Percentiles rank a stretch among this genome's conserved stretches.
Conservation (phyloP, 2,113 vertebrate genomes). For the Amblyopsis rosae region DNA sequence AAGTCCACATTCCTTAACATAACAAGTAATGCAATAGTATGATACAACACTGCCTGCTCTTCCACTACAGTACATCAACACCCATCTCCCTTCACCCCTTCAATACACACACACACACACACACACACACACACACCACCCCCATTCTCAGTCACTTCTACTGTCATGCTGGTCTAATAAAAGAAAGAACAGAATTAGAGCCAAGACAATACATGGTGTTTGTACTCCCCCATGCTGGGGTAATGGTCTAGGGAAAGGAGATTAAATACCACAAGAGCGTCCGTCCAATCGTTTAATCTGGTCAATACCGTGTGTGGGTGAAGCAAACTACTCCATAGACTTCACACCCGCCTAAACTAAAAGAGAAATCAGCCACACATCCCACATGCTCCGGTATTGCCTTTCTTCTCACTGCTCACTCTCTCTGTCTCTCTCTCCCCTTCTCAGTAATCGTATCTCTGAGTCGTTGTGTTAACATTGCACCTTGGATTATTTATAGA, state of each 20-base stretch:
- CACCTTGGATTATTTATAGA: constrained; percentile 63
- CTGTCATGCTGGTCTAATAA: constrained; percentile 70
- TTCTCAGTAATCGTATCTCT: constrained; percentile 41
- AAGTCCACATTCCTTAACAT: background rate
- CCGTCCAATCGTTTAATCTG: constrained; percentile 65
- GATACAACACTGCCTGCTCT: too few species aligned
- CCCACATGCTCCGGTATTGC: constrained; percentile 53
- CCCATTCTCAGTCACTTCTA: constrained; percentile 7
- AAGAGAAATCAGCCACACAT: constrained; percentile 71
- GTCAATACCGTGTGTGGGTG: constrained; percentile 65
- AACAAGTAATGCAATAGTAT: too few species aligned
- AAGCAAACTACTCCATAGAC: constrained; percentile 43
- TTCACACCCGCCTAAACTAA: constrained; percentile 64
- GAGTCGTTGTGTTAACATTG: constrained; percentile 39
- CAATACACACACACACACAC: background rate
- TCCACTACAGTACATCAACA: too few species aligned
- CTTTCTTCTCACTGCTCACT: constrained; percentile 13
- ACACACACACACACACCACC: background rate
- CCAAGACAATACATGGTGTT: constrained; percentile 65
- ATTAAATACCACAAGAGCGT: constrained; percentile 67
- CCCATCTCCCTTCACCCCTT: background rate
- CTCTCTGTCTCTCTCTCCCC: background rate
- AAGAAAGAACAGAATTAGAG: constrained; percentile 59
- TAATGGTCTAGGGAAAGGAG: constrained; percentile 68
- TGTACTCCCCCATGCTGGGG: constrained; percentile 60